A percentile compares a stretch with the other conserved stretches of the same genome.
These are phyloP conservation scores for Eupithecia centaureata DNA, from an alignment of 2,888 invertebrate genomes.

Conservation along the genomic window DNA sequence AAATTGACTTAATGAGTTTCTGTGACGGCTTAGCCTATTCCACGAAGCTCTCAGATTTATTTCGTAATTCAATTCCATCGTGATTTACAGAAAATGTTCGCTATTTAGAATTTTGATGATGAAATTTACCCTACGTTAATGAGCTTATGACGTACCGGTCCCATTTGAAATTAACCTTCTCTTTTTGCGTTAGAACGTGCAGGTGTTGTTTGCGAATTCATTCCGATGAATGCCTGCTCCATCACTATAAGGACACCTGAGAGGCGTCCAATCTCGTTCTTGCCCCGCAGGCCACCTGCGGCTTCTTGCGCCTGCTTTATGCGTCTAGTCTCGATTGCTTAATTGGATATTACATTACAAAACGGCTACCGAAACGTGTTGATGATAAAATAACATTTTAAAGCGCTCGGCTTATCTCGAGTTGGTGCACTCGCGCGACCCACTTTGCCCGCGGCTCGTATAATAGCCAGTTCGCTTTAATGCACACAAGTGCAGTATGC, in stretches of 20 bases:
- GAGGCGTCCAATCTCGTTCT: constrained; percentile 38
- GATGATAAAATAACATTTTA: constrained; percentile 36
- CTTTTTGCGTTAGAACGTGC: constrained; percentile 27
- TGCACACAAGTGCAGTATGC: constrained; percentile 53
- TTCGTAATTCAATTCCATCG: constrained; percentile 35
- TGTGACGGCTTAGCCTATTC: constrained; percentile 12
- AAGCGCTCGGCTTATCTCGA: constrained; percentile 57
- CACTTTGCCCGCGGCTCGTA: constrained; percentile 55
- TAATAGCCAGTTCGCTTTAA: constrained; percentile 38
- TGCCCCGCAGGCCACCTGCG: constrained; percentile 39
- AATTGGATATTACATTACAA: constrained; percentile 27
- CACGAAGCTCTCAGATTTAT: constrained; percentile 30
- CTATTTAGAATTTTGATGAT: constrained; percentile 23
- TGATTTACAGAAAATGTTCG: constrained; percentile 29
- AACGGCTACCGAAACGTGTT: constrained; percentile 34
- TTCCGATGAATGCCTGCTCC: constrained; percentile 32
- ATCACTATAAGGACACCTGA: constrained; percentile 36
- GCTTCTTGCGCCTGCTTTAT: constrained; percentile 25
- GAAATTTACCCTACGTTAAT: constrained; percentile 25
- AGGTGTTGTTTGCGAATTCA: constrained; percentile 34
- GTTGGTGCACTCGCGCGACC: constrained; percentile 63
- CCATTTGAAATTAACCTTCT: constrained; percentile 22
- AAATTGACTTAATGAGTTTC: constrained; percentile 30
- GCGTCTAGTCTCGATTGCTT: constrained; percentile 33
- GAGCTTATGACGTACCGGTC: constrained; percentile 22